phyloP scores from a whole-genome alignment of 2,888 invertebrate species.

The Alcis repandata region DNA sequence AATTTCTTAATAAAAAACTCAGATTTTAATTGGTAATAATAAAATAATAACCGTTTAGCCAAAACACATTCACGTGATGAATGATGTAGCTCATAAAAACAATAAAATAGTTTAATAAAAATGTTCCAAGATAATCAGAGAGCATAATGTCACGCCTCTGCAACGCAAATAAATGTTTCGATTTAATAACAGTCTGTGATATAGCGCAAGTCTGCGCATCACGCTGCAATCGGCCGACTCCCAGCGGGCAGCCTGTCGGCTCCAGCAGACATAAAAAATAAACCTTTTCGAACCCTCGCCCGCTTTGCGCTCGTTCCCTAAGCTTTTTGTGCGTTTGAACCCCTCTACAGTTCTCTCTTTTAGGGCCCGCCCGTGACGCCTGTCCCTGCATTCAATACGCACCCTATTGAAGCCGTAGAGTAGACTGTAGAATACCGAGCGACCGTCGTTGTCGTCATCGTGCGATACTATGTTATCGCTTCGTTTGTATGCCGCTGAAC shows the following conservation, averaged over 20 bases:
- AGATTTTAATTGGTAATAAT: not conserved
- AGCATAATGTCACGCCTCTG: slow-evolving; percentile 16
- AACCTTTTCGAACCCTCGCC: slow-evolving; percentile 67
- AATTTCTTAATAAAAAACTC: too few species aligned
- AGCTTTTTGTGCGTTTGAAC: slow-evolving; percentile 69
- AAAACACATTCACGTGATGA: not conserved
- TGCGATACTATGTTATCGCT: slow-evolving; percentile 53
- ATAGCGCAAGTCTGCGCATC: slow-evolving; percentile 17
- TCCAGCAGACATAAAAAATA: slow-evolving; percentile 71
- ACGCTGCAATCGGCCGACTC: slow-evolving; percentile 16
- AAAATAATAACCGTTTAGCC: not conserved
- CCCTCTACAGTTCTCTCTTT: slow-evolving; percentile 61
- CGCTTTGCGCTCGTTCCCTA: slow-evolving; percentile 59
- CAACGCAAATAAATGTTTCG: slow-evolving; percentile 10
- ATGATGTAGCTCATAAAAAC: not conserved
- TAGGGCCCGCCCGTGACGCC: slow-evolving; percentile 56
- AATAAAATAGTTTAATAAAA: slow-evolving; percentile 4
- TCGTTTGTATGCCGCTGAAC: slow-evolving; percentile 51
- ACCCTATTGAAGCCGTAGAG: slow-evolving; percentile 65
- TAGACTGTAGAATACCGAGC: slow-evolving; percentile 56
- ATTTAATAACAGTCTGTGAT: slow-evolving; percentile 15
- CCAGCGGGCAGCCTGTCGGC: slow-evolving; percentile 44
- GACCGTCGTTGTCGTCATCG: slow-evolving; percentile 35
- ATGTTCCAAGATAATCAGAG: slow-evolving; percentile 11
- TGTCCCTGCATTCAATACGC: slow-evolving; percentile 62